Evolutionary conservation across 2,797 vertebrate genomes (phyloP).

Genomic region (Xenops minutus): DNA sequence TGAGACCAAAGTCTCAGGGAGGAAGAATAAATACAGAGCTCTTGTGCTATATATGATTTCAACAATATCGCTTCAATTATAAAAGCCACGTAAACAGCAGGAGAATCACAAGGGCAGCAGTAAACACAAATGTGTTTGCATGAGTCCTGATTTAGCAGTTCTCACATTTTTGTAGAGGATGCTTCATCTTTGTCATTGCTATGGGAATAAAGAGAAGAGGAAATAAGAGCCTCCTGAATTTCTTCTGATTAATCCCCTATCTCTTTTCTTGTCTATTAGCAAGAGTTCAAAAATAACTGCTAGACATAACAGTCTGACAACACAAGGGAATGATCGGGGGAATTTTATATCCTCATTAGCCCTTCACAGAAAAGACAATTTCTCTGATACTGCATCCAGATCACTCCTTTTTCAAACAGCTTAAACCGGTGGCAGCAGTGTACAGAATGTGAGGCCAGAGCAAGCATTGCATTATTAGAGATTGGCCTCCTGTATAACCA

Average conservation of each 20-base stretch:
- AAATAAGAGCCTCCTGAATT: conserved; percentile 36
- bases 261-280: conserved; percentile 43
- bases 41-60: neutral
- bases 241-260: conserved; percentile 39
- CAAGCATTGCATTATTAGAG: neutral
- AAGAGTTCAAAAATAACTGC: conserved; percentile 57
- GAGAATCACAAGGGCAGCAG: conserved; percentile 29
- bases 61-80: conserved; percentile 6
- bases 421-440: neutral
- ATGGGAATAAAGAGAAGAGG: conserved; percentile 36
- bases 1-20: neutral
- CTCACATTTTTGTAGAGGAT: conserved; percentile 37
- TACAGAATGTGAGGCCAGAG: neutral
- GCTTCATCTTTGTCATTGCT: conserved; percentile 40
- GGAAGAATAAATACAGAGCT: conserved; percentile 2
- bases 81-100: conserved; percentile 15
- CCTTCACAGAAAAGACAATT: neutral
- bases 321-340: neutral
- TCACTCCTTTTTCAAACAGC: neutral
- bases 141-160: conserved; percentile 33
- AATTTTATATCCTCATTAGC: conserved; percentile 51
- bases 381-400: neutral
- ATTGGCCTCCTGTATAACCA: neutral
- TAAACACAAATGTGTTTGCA: conserved; percentile 20
- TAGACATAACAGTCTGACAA: conserved; percentile 48